These are phyloP conservation scores for Falco columbarius DNA, from an alignment of 2,797 vertebrate genomes.

Conservation along the genomic window DNA sequence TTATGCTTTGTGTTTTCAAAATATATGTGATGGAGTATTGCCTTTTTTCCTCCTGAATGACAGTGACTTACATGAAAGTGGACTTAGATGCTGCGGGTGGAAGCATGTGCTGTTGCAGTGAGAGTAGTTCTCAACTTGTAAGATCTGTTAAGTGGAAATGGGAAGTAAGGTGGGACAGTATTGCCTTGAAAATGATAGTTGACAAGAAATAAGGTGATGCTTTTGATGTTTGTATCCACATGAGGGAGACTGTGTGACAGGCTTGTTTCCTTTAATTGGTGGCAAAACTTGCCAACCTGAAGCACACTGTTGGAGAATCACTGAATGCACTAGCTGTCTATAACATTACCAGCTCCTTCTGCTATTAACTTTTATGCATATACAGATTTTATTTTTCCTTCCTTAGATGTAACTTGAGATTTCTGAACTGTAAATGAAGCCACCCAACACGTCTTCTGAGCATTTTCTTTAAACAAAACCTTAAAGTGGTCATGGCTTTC, in stretches of 20 bases:
- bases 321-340: not conserved
- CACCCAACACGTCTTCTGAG: not conserved
- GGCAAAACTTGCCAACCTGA: not conserved
- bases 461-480: not conserved
- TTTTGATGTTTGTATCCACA: not conserved
- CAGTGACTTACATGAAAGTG: not conserved
- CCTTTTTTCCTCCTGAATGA: not conserved
- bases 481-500: not conserved
- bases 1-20: not conserved
- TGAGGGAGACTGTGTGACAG: not conserved
- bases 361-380: not conserved
- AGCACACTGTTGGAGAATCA: not conserved
- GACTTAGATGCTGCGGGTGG: accelerated
- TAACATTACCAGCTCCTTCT: not conserved
- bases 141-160: not conserved
- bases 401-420: not conserved
- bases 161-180: not conserved
- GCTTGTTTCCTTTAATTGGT: not conserved
- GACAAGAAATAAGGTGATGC: not conserved
- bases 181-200: not conserved
- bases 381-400: not conserved
- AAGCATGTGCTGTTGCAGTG: not conserved
- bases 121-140: not conserved
- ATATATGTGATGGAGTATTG: not conserved
- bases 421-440: not conserved